Percentiles rank a stretch among this genome's conserved stretches.
Evolutionary conservation across 2,113 vertebrate genomes (phyloP).

Genomic region (Progne subis): DNA sequence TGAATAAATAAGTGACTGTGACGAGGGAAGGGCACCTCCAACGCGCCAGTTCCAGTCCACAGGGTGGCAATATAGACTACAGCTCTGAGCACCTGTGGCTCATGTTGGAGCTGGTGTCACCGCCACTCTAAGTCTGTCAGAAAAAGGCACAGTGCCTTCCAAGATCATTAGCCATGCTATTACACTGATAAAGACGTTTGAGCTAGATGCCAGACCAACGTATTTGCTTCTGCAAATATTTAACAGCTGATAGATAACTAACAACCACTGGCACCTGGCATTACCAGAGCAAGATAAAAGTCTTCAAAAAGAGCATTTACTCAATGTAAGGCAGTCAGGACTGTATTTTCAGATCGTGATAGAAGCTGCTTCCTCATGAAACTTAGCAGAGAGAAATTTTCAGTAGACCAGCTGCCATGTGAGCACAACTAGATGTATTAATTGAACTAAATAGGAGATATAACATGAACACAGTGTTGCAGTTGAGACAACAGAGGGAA

Average conservation of each 20-base stretch:
- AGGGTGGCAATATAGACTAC: slow-evolving; percentile 45
- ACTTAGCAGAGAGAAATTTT: background rate
- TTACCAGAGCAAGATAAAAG: background rate
- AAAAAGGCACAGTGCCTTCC: background rate
- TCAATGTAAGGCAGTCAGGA: background rate
- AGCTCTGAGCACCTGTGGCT: rapidly evolving
- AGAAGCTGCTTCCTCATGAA: background rate
- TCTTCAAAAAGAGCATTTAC: background rate
- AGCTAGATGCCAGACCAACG: background rate
- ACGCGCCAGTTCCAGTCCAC: background rate
- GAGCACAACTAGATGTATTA: background rate
- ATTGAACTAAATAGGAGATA: background rate
- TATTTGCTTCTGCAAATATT: slow-evolving; percentile 20
- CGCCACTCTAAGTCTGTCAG: background rate
- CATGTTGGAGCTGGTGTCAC: rapidly evolving
- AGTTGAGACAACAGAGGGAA: background rate
- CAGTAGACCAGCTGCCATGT: background rate
- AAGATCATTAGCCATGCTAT: background rate
- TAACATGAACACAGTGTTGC: background rate
- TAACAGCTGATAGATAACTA: background rate
- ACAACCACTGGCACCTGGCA: background rate
- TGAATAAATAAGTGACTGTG: background rate
- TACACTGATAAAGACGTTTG: background rate
- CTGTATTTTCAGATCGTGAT: background rate
- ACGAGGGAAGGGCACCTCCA: rapidly evolving